phyloP scores from a whole-genome alignment of 2,113 vertebrate genomes.

The Crypturellus undulatus region DNA sequence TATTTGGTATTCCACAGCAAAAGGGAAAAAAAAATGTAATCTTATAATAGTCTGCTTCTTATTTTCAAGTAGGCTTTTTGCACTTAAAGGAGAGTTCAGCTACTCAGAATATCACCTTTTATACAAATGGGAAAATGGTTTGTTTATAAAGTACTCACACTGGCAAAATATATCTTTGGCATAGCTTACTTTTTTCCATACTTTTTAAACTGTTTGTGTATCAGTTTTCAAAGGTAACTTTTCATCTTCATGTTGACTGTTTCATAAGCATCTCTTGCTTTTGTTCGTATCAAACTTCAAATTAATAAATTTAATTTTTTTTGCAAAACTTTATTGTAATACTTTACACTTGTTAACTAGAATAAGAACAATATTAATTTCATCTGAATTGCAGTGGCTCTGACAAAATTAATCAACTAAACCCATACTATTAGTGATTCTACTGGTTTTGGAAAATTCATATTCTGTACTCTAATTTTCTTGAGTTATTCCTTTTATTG shows the following conservation, averaged over 20 bases:
- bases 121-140: background rate
- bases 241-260: background rate
- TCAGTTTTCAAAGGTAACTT: background rate
- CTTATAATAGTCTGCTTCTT: background rate
- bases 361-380: background rate
- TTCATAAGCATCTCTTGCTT: background rate
- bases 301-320: constrained; percentile 41
- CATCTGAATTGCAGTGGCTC: background rate
- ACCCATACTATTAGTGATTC: background rate
- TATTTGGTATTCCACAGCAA: background rate
- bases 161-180: background rate
- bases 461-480: background rate
- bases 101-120: background rate
- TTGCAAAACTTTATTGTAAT: constrained; percentile 8
- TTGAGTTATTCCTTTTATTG: background rate
- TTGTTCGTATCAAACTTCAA: constrained; percentile 8
- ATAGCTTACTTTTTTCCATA: background rate
- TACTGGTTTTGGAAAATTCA: background rate
- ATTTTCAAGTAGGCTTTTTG: constrained; percentile 20
- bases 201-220: background rate
- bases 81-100: background rate
- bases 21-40: background rate
- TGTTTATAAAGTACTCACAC: background rate
- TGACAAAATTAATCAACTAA: background rate
- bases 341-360: constrained; percentile 15